Base-by-base conservation (phyloP, 1,140 invertebrate genomes). In the Choristoneura fumiferana region DNA sequence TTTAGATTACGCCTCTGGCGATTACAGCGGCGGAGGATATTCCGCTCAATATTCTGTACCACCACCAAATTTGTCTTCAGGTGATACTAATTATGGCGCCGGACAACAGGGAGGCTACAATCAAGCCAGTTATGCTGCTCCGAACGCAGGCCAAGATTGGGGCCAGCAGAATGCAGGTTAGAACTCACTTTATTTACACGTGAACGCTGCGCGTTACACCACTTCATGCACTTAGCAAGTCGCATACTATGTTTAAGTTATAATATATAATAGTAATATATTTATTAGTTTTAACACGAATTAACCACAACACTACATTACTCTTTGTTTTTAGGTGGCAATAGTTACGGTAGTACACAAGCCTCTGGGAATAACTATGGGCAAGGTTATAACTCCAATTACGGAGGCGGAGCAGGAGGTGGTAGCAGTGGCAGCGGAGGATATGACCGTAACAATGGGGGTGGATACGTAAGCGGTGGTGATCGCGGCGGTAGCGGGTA, bases 11-110 rank as follows among this genome's bases (percentile, higher is more conserved):
- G 65, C 70, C 29, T 75, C 78, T 33, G 70, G 75, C 40, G 81
- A 83, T 68, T 85, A 85, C 65, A 76, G 73, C 57, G 70, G 80
- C 18, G 74, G 79, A 60, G 81, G 82, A 39, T 84, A 84, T 66
- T 73, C 79, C 15, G 64, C 76, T 40, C 84, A 82, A 65, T 87
- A 85, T 76, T 84, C 84, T 12, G 76, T 87, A 62, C 84, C 84
- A 15, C 84, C 84, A 15, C 84, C 84, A 8, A 57, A 78, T 37
- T 60, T 81, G 60, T 66, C 69, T 56, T 76, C 81, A 18, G 69
- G 70, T 45, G 79, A 85, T 52, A 81, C 66, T 66, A 85, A 59
- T 71, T 85, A 80, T 38, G 73, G 67, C 52, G 65, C 71, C 22
- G 54, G 63, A 13, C 78, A 55, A 43, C 59, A 76, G 69, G 78